A percentile compares a stretch with the other conserved stretches of the same genome.
These are phyloP conservation scores for Portevinia maculata DNA, from an alignment of 2,888 invertebrate species.

Conservation along the genomic window DNA sequence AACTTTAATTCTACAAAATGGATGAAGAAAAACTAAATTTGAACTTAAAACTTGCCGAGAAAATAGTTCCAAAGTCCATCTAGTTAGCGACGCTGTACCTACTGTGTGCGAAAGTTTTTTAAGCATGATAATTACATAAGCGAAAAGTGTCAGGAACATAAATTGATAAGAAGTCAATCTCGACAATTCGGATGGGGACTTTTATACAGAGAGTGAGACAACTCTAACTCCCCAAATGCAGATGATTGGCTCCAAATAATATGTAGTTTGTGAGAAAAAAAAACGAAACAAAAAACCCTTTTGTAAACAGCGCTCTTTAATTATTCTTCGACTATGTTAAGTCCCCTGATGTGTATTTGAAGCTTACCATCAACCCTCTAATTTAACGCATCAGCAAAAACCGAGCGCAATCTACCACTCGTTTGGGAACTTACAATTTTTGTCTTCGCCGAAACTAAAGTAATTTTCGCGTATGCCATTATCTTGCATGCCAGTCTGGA, in stretches of 20 bases:
- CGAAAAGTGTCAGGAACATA: conserved; percentile 55
- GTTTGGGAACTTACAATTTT: conserved; percentile 39
- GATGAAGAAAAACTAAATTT: conserved; percentile 43
- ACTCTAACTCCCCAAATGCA: conserved; percentile 28
- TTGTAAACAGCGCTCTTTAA: not conserved
- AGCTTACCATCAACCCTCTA: conserved; percentile 1
- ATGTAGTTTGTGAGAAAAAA: not conserved
- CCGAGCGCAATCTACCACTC: conserved; percentile 9
- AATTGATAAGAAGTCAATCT: conserved; percentile 47
- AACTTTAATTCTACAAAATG: conserved; percentile 54
- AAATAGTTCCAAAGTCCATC: conserved; percentile 36
- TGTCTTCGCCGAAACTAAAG: conserved; percentile 43
- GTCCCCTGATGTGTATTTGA: not conserved
- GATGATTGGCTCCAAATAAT: conserved; percentile 13
- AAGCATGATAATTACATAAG: conserved; percentile 57
- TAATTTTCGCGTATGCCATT: conserved; percentile 60
- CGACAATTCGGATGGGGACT: conserved; percentile 22
- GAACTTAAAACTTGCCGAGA: conserved; percentile 47
- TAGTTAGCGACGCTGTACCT: conserved; percentile 3
- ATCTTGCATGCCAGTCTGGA: conserved; percentile 46
- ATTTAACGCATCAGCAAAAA: conserved; percentile 40
- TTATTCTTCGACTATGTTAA: conserved; percentile 8
- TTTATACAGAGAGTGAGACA: conserved; percentile 21
- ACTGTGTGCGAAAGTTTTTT: conserved; percentile 8
- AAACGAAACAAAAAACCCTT: not conserved